Evolutionary conservation across 2,113 vertebrate species (phyloP).

Genomic region (Columba janthina): DNA sequence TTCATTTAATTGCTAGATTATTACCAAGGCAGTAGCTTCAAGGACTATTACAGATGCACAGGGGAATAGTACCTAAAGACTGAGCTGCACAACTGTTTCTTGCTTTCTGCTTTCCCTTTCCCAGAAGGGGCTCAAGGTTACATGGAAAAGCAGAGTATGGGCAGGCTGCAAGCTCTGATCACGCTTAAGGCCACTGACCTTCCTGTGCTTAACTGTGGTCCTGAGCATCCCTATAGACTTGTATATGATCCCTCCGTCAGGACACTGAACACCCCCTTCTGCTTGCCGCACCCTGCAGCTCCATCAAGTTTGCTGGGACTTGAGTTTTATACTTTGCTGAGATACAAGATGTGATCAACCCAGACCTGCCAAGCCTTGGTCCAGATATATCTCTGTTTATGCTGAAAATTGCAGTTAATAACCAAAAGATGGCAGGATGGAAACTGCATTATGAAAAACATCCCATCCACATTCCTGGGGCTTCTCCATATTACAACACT

Average conservation of each 20-base stretch:
- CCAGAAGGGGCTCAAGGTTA: background rate
- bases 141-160: background rate
- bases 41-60: background rate
- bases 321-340: background rate
- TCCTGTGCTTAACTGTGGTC: background rate
- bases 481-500: background rate
- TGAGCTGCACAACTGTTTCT: background rate
- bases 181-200: background rate
- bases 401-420: background rate
- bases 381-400: background rate
- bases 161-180: background rate
- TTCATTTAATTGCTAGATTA: constrained; percentile 64
- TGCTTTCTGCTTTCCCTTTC: background rate
- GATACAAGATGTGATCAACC: background rate
- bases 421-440: background rate
- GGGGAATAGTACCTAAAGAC: background rate
- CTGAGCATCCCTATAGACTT: background rate
- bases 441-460: background rate
- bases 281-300: background rate
- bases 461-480: background rate
- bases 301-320: background rate
- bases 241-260: rapidly evolving
- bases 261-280: background rate
- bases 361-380: background rate
- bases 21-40: constrained; percentile 36